Base-by-base conservation (phyloP, 2,113 vertebrate genomes). In the Probosciger aterrimus region DNA sequence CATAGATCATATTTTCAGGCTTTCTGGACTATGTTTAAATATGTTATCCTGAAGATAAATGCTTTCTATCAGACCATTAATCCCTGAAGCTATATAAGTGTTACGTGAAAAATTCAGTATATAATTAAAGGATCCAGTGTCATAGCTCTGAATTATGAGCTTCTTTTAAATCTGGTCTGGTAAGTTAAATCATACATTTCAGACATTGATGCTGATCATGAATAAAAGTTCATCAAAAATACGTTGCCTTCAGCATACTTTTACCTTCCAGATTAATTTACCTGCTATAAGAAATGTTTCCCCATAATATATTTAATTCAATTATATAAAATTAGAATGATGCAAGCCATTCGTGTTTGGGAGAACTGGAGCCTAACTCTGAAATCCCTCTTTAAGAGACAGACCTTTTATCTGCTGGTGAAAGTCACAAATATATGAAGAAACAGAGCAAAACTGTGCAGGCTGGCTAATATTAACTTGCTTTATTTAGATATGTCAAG, bases 71-170 rank as follows among this genome's bases (percentile, higher is more conserved):
- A 73, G 55, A 52, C 55, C 31, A 76, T 93, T 68, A 82, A 74
- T 86, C 85, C 69, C 46, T 53, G 50, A 88, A 95, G 50, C 24
- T 5, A 6, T 74, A 1, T 28, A 82, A 78, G 63, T 76, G 86
- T 84, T 63, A 88, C 84, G 80, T 86, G 87, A 88, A 94, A 93
- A 95, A 93, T 53, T 92, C 74, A 71, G 74, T 44, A n/a, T 78
- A 70, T 90, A 90, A 95, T 92, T 85, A 91, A 93, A 95, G 52
- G 50, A 91, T 43, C 35, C 27, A 78, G 31, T 55, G 37, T 87
- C 88, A 86, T 7, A 90, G 46, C 41, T 93, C 80, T 97, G 81
- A 97, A 86, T 95, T 93, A 95, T 81, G 83, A 94, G 53, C 60
- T 67, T 65, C 68, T 89, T 94, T 92, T 90, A 83, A 93, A 94